Percentiles rank a stretch among this genome's conserved stretches.
Conservation (phyloP, 2,113 vertebrate species). For the Rutilus rutilus region DNA sequence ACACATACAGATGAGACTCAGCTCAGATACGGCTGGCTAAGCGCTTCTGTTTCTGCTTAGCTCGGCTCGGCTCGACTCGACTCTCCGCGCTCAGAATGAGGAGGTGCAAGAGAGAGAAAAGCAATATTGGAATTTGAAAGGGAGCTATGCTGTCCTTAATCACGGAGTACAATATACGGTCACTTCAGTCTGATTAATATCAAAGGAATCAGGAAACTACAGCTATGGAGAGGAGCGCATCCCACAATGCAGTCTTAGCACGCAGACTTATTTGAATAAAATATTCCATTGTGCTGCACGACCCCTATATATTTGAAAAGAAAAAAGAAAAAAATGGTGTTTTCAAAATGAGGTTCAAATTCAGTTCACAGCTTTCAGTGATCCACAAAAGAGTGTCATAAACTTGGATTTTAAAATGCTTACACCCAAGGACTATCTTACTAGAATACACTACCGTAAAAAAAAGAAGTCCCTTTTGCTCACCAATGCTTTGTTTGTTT, state of each 20-base stretch:
- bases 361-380: constrained; percentile 6
- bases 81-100: neutral
- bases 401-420: neutral
- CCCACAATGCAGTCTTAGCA: constrained; percentile 30
- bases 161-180: constrained; percentile 61
- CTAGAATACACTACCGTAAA: too few species aligned
- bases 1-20: constrained; percentile 77
- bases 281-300: constrained; percentile 46
- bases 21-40: constrained; percentile 76
- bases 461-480: neutral
- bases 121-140: constrained; percentile 68
- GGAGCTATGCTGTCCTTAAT: constrained; percentile 68
- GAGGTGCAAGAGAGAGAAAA: constrained; percentile 48
- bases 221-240: constrained; percentile 1
- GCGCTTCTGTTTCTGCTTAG: constrained; percentile 80
- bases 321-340: neutral
- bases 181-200: constrained; percentile 65
- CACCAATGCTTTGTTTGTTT: neutral
- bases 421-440: neutral
- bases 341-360: constrained; percentile 24
- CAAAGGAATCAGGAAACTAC: constrained; percentile 36
- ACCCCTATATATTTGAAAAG: constrained; percentile 29
- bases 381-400: neutral
- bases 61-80: constrained; percentile 67
- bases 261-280: constrained; percentile 44